A percentile compares a stretch with the other conserved stretches of the same genome.
Conservation (phyloP, 2,888 invertebrate genomes). For the Phania funesta region DNA sequence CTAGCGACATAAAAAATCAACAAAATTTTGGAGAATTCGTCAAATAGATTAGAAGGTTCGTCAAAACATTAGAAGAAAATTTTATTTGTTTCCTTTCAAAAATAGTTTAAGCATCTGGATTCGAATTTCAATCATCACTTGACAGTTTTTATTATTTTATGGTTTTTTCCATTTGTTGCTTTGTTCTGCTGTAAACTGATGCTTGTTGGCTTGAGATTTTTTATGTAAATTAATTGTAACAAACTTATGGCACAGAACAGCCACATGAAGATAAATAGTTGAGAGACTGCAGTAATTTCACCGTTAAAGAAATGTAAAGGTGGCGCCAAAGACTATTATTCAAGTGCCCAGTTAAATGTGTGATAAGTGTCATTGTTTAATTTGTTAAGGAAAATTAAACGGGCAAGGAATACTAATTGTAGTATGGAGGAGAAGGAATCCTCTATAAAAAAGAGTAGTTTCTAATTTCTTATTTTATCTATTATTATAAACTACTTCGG, state of each 20-base stretch:
- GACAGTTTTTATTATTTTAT: not conserved
- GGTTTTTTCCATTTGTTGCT: not conserved
- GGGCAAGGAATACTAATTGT: slow-evolving; percentile 8
- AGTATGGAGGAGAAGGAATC: not conserved
- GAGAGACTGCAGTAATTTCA: slow-evolving; percentile 13
- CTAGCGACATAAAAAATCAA: not conserved
- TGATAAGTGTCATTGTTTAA: slow-evolving; percentile 48
- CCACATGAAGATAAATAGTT: not conserved
- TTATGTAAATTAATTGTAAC: slow-evolving; percentile 64
- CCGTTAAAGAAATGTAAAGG: slow-evolving; percentile 28
- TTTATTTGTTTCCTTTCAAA: not conserved
- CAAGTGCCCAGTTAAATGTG: slow-evolving; percentile 20
- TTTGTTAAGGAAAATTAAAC: slow-evolving; percentile 15
- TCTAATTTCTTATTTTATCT: not conserved
- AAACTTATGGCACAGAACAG: not conserved
- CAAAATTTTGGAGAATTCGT: slow-evolving; percentile 45
- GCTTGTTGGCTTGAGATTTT: slow-evolving; percentile 36
- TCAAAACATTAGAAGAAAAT: not conserved
- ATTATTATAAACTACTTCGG: too few relatives aligned
- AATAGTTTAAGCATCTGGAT: not conserved
- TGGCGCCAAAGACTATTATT: slow-evolving; percentile 52
- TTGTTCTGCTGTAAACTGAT: slow-evolving; percentile 34
- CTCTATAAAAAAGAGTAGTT: not conserved
- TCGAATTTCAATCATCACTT: slow-evolving; percentile 11
- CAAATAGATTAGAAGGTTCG: slow-evolving; percentile 8